Conservation (phyloP, 2,113 vertebrate species). For the Labeo rohita region DNA sequence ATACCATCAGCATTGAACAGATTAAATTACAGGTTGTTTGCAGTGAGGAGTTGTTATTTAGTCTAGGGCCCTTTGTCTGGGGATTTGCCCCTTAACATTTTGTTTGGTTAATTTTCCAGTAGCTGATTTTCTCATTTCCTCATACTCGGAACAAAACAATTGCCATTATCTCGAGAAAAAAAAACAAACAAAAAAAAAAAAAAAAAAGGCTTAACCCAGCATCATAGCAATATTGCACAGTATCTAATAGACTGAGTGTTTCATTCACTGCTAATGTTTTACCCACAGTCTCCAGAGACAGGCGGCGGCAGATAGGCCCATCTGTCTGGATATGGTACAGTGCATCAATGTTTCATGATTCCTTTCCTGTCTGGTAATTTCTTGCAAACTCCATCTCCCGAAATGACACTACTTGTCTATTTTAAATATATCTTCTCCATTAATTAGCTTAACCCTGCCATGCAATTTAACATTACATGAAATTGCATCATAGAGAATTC, state of each 20-base stretch:
- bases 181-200: too few species aligned
- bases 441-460: constrained; percentile 32
- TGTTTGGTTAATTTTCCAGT: neutral
- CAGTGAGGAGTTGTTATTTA: neutral
- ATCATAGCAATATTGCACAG: neutral
- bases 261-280: constrained; percentile 32
- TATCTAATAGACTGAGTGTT: constrained; percentile 21
- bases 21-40: neutral
- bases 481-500: constrained; percentile 32
- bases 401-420: constrained; percentile 33
- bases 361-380: constrained; percentile 62
- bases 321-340: constrained; percentile 44
- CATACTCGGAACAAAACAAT: neutral
- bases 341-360: constrained; percentile 68
- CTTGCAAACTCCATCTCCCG: constrained; percentile 24
- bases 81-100: neutral
- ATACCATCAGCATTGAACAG: neutral
- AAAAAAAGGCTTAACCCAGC: neutral
- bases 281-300: constrained; percentile 33
- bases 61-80: neutral
- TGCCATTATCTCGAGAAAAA: neutral
- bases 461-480: constrained; percentile 41
- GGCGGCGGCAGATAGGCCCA: constrained; percentile 25
- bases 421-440: constrained; percentile 13
- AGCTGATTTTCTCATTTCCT: neutral